A percentile compares a stretch with the other conserved stretches of the same genome.
phyloP scores from a whole-genome alignment of 2,888 invertebrate species.

The Brachypalpus laphriformis region DNA sequence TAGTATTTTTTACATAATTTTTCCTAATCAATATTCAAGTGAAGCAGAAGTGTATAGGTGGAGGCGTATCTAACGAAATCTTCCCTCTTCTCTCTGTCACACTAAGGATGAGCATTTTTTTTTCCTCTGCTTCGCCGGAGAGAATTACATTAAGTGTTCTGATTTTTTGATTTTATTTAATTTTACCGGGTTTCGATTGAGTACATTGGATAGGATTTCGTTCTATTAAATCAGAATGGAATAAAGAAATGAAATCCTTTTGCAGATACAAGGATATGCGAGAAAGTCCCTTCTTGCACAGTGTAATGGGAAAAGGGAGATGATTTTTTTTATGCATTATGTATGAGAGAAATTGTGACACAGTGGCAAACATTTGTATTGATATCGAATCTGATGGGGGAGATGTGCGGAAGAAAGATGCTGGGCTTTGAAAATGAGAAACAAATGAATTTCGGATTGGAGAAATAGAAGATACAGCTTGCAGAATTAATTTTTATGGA shows the following conservation, averaged over 20 bases:
- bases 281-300: not conserved
- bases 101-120: conserved; percentile 7
- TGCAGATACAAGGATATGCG: not conserved
- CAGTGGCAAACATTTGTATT: conserved; percentile 42
- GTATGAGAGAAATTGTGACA: conserved; percentile 49
- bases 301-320: not conserved
- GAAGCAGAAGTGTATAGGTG: conserved; percentile 8
- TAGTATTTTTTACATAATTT: not conserved
- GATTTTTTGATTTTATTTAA: conserved; percentile 49
- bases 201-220: conserved; percentile 12
- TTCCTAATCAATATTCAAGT: conserved; percentile 36
- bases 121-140: not conserved
- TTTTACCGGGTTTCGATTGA: conserved; percentile 26
- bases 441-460: not conserved
- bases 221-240: conserved; percentile 38
- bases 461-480: not conserved
- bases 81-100: not conserved
- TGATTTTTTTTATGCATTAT: conserved; percentile 47
- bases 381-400: conserved; percentile 5
- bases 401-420: not conserved
- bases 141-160: conserved; percentile 27
- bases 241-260: conserved; percentile 33
- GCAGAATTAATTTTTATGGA: conserved; percentile 5
- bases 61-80: not conserved
- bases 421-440: not conserved